Conservation (phyloP, 2,797 vertebrate genomes). For the Halcyon chelicuti region DNA sequence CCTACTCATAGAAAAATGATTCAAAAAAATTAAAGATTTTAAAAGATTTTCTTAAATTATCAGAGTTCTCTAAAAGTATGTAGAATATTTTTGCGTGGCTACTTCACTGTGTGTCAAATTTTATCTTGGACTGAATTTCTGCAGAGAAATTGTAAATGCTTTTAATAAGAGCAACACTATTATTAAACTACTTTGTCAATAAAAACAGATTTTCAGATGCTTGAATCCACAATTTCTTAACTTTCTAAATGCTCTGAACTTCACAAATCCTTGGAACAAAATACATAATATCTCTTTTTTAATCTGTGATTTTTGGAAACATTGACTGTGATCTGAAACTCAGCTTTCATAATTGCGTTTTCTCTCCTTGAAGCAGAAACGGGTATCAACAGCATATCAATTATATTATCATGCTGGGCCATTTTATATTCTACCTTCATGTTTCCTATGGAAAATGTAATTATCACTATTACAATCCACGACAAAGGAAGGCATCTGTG, state of each 20-base stretch:
- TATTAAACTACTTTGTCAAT: conserved; percentile 48
- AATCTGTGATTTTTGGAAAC: conserved; percentile 18
- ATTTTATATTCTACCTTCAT: conserved; percentile 24
- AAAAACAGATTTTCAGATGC: conserved; percentile 27
- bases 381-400: neutral
- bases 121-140: conserved; percentile 48
- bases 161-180: conserved; percentile 25
- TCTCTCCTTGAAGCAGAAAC: neutral
- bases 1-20: neutral
- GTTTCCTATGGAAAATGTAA: conserved; percentile 32
- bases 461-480: neutral
- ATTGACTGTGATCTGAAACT: neutral
- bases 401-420: neutral
- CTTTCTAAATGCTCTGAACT: conserved; percentile 43
- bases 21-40: neutral
- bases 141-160: conserved; percentile 16
- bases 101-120: conserved; percentile 11
- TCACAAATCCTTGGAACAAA: conserved; percentile 20
- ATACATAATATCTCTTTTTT: neutral
- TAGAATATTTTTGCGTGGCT: conserved; percentile 2
- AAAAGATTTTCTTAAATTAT: neutral
- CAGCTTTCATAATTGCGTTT: neutral
- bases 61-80: conserved; percentile 1
- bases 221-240: conserved; percentile 23
- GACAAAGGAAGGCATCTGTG: conserved; percentile 6